Evolutionary conservation across 2,888 invertebrate genomes (phyloP).

Genomic region (Rhogogaster chlorosoma): DNA sequence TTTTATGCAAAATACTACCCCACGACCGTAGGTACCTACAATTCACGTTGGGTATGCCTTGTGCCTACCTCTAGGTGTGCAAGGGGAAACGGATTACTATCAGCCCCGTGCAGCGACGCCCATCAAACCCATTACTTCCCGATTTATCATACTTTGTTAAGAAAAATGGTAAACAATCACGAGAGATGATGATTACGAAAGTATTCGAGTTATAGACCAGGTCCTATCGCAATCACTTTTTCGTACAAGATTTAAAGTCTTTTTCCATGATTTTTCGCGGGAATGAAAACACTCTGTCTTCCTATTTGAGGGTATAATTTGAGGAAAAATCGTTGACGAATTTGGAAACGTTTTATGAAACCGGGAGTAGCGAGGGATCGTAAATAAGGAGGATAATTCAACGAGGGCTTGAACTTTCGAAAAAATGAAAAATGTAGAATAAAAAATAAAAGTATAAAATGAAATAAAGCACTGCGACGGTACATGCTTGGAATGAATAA

Average conservation of each 20-base stretch:
- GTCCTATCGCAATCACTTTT: not conserved
- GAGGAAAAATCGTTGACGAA: too few species aligned
- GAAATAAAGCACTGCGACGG: not conserved
- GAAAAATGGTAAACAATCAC: conserved; percentile 68
- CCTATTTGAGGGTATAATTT: not conserved
- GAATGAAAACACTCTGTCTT: not conserved
- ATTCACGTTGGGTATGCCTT: not conserved
- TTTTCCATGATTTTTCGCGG: not conserved
- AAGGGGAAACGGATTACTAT: conserved; percentile 31
- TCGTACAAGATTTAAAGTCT: not conserved
- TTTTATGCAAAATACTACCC: conserved; percentile 40
- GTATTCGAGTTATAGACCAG: not conserved
- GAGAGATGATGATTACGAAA: conserved; percentile 59
- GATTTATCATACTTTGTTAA: conserved; percentile 54
- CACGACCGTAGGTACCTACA: not conserved
- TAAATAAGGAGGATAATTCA: too few species aligned
- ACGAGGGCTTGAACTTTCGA: not conserved
- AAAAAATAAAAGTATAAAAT: not conserved
- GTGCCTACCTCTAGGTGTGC: not conserved
- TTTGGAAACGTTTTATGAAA: too few species aligned
- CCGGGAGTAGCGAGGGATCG: too few species aligned
- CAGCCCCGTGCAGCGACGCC: conserved; percentile 23
- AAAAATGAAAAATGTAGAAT: too few species aligned
- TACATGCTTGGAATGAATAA: too few species aligned
- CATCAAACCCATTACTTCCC: conserved; percentile 38